Evolutionary conservation across 2,888 invertebrate genomes (phyloP), one percentile per base, ranked within the genome.

Genomic region (Yponomeuta evonymella): DNA sequence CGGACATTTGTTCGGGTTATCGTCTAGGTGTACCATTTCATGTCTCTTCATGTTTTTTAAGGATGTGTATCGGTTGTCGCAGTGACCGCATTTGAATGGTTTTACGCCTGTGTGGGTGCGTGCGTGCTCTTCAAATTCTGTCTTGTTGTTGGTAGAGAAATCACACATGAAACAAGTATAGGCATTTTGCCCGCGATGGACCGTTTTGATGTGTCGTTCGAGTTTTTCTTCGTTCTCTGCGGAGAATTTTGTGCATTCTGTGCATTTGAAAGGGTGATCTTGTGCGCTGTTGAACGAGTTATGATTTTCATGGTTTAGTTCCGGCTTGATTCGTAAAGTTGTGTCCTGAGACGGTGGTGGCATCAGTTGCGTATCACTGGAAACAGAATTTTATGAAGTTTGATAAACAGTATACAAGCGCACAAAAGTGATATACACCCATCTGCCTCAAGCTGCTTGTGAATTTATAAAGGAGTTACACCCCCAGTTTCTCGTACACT

Each of bases 161-260:
- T 88, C 86, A 1, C 90, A 91, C 86, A 88, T 85, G 63, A 77
- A 81, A 29, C 90, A 91, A 10, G 88, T 86, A 71, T 84, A 90
- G 0, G 89, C 87, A 30, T 87, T 89, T 65, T 85, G 83, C 0
- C 88, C 87, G 0, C 82, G 75, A 67, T 88, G 90, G 0, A 82
- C 78, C 67, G 81, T 84, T 0, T 83, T 77, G 1, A 89, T 81
- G 62, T 89, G 87, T 0, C 85, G 74, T 0, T 81, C 62, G 77
- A 88, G 75, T 51, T 81, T 81, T 68, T 88, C 89, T 10, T 83
- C 84, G 0, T 76, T 83, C 12, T 81, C 80, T 0, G 83, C 78
- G 0, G 82, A 79, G 74, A 79, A 87, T 0, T 79, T 75, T 1
- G 74, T 73, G 70, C 85, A 86, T 73, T 85, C 84, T 1, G 78